Base-by-base conservation (phyloP, 1,140 invertebrate genomes). In the Drosophila nasuta region DNA sequence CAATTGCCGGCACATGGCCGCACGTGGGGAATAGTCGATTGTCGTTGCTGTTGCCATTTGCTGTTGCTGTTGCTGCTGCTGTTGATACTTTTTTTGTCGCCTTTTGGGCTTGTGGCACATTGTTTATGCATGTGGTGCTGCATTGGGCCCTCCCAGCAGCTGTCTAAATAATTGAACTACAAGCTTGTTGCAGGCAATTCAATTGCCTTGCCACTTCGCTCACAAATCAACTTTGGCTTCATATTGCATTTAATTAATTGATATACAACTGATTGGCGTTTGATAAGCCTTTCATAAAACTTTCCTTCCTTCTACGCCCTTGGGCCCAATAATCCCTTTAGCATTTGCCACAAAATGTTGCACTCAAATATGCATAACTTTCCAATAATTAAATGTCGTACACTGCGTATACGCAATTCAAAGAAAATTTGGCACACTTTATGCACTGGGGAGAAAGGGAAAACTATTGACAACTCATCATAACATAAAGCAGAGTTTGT, bases 1-100 rank as follows among this genome's bases (percentile, higher is more conserved):
- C 85, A 88, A 88, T 88, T 88, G 83, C 81, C 71, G 75, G 79
- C 81, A 87, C 83, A 88, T 87, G 80, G 79, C 77, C 54, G 77
- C 74, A 88, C 85, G 85, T 88, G 74, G 85, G 85, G 83, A 89
- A 89, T 89, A 67, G 66, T 77, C 77, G 76, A 83, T 87, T 87
- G 83, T 87, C 20, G 25, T 56, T 56, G 46, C 17, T 11, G 43
- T 13, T 48, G 25, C 11, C 13, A 7, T 62, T n/a, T n/a, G n/a
- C n/a, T n/a, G n/a, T n/a, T 58, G n/a, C 5, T 57, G 20, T 46
- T 17, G 13, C 11, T 13, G 30, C 17, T 41, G 6, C 28, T 41
- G 48, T 51, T 82, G 74, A 20, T 20, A 20, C 3, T 81, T 62
- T 81, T 79, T 80, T 75, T 77, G 69, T 64, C 83, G 64, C 77